Evolutionary conservation across 2,888 invertebrate species (phyloP).

Genomic region (Cantharis nigra): DNA sequence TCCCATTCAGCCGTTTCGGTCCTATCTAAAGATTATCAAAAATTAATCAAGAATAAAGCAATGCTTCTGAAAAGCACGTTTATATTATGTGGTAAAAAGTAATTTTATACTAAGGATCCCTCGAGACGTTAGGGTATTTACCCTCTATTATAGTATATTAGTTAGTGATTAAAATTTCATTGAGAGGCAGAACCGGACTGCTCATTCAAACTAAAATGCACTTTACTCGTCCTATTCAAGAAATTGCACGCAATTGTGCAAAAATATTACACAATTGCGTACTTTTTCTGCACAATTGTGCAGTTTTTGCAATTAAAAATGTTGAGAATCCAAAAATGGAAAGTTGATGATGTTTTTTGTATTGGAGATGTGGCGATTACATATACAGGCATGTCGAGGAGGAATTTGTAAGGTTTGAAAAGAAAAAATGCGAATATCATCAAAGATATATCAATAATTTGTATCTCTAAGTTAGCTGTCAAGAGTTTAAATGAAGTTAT

Average conservation of each 20-base stretch:
- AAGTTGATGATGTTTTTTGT: no score
- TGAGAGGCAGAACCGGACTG: constrained; percentile 31
- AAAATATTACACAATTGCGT: no score
- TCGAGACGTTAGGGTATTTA: constrained; percentile 43
- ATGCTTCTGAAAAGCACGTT: constrained; percentile 35
- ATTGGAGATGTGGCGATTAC: not conserved
- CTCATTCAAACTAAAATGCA: not conserved
- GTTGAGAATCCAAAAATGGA: not conserved
- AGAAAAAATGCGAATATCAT: constrained; percentile 24
- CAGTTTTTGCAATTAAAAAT: no score
- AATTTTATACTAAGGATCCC: constrained; percentile 45
- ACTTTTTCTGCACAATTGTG: no score
- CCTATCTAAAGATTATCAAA: constrained; percentile 14
- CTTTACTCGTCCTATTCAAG: no score
- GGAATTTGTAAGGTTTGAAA: not conserved
- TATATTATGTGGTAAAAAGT: constrained; percentile 44
- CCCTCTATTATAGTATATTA: constrained; percentile 51
- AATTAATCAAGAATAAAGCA: constrained; percentile 18
- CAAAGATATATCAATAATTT: constrained; percentile 28
- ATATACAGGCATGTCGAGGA: not conserved
- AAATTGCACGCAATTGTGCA: no score
- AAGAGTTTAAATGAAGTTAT: constrained; percentile 31
- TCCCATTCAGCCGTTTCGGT: not conserved
- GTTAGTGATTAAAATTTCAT: constrained; percentile 52
- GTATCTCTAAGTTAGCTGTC: constrained; percentile 26